Conservation (phyloP, 2,797 vertebrate genomes). For the Artibeus lituratus region DNA sequence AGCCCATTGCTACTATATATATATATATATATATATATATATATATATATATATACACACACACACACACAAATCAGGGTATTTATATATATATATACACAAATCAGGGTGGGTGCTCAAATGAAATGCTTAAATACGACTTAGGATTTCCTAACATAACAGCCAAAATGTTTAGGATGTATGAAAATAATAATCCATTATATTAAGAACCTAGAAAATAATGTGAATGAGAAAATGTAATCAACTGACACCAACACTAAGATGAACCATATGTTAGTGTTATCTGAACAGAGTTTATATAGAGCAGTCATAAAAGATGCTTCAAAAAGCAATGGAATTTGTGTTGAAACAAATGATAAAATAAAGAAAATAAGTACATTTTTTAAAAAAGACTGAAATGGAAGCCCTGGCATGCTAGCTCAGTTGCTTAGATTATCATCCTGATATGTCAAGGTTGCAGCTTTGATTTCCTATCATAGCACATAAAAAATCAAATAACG, state of each 20-base stretch:
- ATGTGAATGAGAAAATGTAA: neutral
- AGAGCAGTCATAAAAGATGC: neutral
- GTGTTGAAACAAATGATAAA: neutral
- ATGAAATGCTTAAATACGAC: neutral
- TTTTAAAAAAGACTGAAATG: neutral
- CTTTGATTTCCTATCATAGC: no score
- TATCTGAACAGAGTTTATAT: neutral
- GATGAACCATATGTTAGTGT: neutral
- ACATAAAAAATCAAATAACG: no score
- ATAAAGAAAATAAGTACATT: neutral
- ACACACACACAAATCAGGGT: neutral
- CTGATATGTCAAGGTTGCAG: no score
- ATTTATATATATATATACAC: neutral
- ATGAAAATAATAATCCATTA: neutral
- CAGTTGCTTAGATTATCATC: no score
- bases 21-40: accelerated
- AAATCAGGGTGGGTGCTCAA: neutral
- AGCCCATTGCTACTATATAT: neutral
- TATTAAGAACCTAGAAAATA: neutral
- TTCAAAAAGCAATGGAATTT: neutral
- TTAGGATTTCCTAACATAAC: neutral
- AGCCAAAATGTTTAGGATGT: neutral
- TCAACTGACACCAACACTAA: no score
- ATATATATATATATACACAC: neutral
- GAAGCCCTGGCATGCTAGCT: no score